phyloP scores from a whole-genome alignment of 2,113 vertebrate genomes.

The Plotosus lineatus region DNA sequence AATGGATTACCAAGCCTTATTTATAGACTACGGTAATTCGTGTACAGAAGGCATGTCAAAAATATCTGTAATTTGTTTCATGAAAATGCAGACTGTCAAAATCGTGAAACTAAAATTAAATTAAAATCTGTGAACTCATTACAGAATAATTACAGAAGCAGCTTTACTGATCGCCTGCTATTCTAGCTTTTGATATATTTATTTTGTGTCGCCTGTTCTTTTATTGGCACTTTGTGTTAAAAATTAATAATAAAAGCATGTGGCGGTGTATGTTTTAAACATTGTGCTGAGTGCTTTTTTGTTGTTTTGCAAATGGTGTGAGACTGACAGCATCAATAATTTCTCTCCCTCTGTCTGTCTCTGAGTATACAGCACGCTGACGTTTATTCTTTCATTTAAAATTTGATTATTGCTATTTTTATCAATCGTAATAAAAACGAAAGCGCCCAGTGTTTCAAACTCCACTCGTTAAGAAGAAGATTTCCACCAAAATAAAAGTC shows the following conservation, averaged over 20 bases:
- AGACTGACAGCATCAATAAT: not conserved
- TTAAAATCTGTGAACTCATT: not conserved
- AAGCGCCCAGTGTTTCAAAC: constrained; percentile 29
- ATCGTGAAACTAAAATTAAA: not conserved
- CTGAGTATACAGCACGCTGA: not conserved
- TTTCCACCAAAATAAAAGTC: not conserved
- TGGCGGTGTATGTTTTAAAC: not conserved
- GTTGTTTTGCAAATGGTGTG: not conserved
- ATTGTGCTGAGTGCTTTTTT: not conserved
- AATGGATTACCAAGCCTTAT: not conserved
- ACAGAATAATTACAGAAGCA: not conserved
- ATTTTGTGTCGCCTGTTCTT: not conserved
- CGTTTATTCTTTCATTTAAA: constrained; percentile 32
- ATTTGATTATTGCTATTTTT: constrained; percentile 30
- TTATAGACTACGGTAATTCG: not conserved
- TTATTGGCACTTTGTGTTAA: not conserved
- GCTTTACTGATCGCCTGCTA: not conserved
- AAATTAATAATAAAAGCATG: not conserved
- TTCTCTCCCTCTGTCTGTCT: not conserved
- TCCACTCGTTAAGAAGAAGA: not conserved
- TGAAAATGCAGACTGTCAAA: not conserved
- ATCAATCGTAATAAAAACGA: constrained; percentile 27
- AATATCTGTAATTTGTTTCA: not conserved
- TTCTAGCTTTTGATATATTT: not conserved
- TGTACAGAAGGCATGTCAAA: not conserved